A percentile compares a stretch with the other conserved stretches of the same genome.
phyloP scores from a whole-genome alignment of 2,888 invertebrate genomes.

The Ptychoptera contaminata region DNA sequence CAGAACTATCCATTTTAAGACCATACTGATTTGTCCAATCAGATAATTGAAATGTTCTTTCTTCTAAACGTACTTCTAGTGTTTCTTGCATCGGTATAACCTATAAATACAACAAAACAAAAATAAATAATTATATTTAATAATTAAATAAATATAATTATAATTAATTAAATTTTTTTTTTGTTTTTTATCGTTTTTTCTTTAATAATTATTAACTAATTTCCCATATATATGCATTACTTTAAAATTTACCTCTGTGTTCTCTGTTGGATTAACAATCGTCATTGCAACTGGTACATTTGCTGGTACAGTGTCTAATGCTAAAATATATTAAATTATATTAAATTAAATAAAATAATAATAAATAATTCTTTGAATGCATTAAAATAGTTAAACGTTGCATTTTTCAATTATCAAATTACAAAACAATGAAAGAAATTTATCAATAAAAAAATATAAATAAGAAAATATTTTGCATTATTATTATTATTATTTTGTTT shows the following conservation, averaged over 20 bases:
- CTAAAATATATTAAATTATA: slow-evolving; percentile 7
- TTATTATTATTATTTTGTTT: too few relatives aligned
- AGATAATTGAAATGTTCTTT: slow-evolving; percentile 33
- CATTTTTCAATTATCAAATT: neutral
- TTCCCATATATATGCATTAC: neutral
- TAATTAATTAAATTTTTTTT: slow-evolving; percentile 1
- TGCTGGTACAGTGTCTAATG: slow-evolving; percentile 18
- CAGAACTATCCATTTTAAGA: slow-evolving; percentile 25
- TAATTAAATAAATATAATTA: neutral
- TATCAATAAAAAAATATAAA: neutral
- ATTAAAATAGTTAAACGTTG: neutral
- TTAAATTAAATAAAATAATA: too few relatives aligned
- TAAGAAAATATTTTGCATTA: too few relatives aligned
- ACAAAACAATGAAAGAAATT: neutral
- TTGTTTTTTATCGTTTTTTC: neutral
- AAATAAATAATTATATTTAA: slow-evolving; percentile 2
- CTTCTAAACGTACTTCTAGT: slow-evolving; percentile 37
- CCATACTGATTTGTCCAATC: slow-evolving; percentile 24
- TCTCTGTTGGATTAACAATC: slow-evolving; percentile 18
- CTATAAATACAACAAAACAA: slow-evolving; percentile 6
- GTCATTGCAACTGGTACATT: slow-evolving; percentile 20
- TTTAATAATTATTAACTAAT: neutral
- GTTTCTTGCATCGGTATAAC: slow-evolving; percentile 41
- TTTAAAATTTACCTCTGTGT: slow-evolving; percentile 22
- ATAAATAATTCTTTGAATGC: neutral